Conservation (phyloP, 2,888 invertebrate genomes). For the Netelia inedita region DNA sequence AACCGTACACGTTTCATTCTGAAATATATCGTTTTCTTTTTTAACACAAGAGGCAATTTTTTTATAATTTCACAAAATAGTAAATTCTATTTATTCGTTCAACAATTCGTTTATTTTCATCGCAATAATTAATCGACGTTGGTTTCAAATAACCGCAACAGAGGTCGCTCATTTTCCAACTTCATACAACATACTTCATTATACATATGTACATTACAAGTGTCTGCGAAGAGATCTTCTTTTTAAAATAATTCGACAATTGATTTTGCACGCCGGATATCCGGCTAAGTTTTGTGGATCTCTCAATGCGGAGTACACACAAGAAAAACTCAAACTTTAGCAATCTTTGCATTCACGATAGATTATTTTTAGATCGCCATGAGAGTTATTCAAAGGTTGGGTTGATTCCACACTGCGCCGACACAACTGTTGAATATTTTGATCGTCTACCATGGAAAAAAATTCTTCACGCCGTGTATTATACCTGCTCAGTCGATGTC, state of each 20-base stretch:
- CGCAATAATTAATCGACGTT: not conserved
- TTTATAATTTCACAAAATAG: not conserved
- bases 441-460: not conserved
- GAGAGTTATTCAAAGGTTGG: slow-evolving; percentile 18
- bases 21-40: too few species aligned
- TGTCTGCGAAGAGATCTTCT: too few species aligned
- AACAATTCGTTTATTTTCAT: not conserved
- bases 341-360: not conserved
- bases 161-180: not conserved
- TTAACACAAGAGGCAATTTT: not conserved
- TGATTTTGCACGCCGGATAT: not conserved
- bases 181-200: too few species aligned
- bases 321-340: slow-evolving; percentile 7
- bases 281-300: not conserved
- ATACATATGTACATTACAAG: too few species aligned
- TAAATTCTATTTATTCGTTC: not conserved
- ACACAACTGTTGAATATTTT: slow-evolving; percentile 20
- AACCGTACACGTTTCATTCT: too few species aligned
- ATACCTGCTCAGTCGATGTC: slow-evolving; percentile 34
- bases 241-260: not conserved
- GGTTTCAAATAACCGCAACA: not conserved
- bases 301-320: not conserved
- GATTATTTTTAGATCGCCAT: not conserved
- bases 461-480: not conserved
- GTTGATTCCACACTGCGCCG: slow-evolving; percentile 43